Evolutionary conservation across 2,888 invertebrate species (phyloP).

Genomic region (Hypolimnas misippus): DNA sequence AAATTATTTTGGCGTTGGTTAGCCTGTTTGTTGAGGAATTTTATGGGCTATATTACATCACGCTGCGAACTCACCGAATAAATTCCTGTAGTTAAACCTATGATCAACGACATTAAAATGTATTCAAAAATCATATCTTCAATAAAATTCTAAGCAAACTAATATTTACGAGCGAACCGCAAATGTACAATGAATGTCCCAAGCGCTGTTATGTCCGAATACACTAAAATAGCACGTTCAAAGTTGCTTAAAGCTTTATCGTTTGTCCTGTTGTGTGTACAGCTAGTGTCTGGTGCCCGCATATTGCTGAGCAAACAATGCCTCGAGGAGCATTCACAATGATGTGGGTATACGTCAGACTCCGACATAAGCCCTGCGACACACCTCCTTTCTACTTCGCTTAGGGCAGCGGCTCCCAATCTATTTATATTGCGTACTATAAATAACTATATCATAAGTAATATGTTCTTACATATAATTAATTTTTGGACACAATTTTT

Average conservation of each 20-base stretch:
- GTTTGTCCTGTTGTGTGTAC: constrained; percentile 31
- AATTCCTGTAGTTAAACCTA: too few species aligned
- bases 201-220: background rate
- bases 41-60: too few species aligned
- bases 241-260: constrained; percentile 24
- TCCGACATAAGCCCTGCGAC: constrained; percentile 23
- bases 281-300: constrained; percentile 28
- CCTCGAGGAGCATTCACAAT: constrained; percentile 24
- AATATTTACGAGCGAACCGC: background rate
- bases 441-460: background rate
- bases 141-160: background rate
- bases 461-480: too few species aligned
- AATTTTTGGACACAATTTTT: too few species aligned
- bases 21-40: too few species aligned
- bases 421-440: background rate
- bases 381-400: constrained; percentile 3
- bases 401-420: background rate
- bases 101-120: too few species aligned
- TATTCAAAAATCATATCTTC: background rate
- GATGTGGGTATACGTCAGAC: constrained; percentile 34
- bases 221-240: constrained; percentile 30
- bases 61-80: too few species aligned
- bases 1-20: too few species aligned
- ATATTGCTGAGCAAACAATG: constrained; percentile 35
- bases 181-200: background rate